Evolutionary conservation across 2,113 vertebrate genomes (phyloP), one percentile per base, ranked within the genome.

Genomic region (Misgurnus anguillicaudatus): DNA sequence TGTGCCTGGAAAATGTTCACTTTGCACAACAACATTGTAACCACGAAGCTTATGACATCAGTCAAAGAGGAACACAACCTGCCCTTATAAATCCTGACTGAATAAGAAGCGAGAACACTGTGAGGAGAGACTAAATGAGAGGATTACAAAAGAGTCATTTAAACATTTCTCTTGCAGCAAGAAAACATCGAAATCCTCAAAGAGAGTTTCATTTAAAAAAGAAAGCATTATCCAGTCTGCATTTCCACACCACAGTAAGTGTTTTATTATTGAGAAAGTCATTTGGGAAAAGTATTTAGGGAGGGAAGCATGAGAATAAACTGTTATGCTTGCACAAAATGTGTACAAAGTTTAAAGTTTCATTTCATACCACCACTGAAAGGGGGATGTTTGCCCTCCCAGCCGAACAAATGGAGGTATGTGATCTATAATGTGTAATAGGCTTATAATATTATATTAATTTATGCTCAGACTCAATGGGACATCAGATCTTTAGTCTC

Each of bases 221-320:
- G 14, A 8, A 36, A 21, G 14, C 38, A 68, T 71, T 16, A 55
- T 9, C 38, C 8, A 55, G 64, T 10, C 69, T 67, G 24, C 41
- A 3, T 58, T 72, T 75, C 77, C 39, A 78, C 53, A 55, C 39
- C 71, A 3, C 68, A 65, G 87, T 88, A 84, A 88, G 86, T 88
- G 84, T 71, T 84, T 21, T 16, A 19, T 66, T 69, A 61, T 87
- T 82, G 81, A 64, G 80, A 77, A 86, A 84, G 63, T 51, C 60
- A 36, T 51, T 70, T 57, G 7, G 69, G 58, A 24, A 31, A 79
- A 45, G 61, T 39, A 39, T 36, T 68, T 51, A 13, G 80, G 41
- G 60, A 85, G 57, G 57, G 14, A 76, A 9, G 53, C 62, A 21
- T 36, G 55, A 24, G 38, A 62, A 60, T 39, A n/a, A 45, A 31